Percentiles rank a stretch among this genome's conserved stretches.
phyloP scores from a whole-genome alignment of 1,140 invertebrate species.

The Papilio machaon region DNA sequence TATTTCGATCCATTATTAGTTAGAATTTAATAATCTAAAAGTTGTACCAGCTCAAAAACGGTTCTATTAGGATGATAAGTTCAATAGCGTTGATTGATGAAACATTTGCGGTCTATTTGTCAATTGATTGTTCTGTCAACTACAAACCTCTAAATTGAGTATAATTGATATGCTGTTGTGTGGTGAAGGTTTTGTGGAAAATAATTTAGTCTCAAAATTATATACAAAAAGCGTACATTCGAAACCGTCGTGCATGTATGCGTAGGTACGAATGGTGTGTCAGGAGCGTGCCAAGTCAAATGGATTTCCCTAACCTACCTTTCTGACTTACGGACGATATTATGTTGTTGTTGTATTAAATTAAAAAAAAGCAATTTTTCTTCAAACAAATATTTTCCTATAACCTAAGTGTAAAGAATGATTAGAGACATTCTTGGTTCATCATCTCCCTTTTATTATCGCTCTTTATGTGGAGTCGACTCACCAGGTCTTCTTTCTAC shows the following conservation, averaged over 20 bases:
- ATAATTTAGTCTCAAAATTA: not conserved
- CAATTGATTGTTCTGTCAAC: slow-evolving; percentile 14
- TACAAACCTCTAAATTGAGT: slow-evolving; percentile 4
- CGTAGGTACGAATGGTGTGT: too few relatives aligned
- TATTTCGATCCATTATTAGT: not conserved
- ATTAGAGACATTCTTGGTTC: too few relatives aligned
- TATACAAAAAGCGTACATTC: not conserved
- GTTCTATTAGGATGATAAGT: not conserved
- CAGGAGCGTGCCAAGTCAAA: too few relatives aligned
- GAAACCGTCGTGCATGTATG: too few relatives aligned
- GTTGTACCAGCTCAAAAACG: not conserved
- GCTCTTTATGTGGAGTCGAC: too few relatives aligned
- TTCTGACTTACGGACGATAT: too few relatives aligned
- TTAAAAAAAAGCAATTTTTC: not conserved
- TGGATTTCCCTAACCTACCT: too few relatives aligned
- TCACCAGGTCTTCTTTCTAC: too few relatives aligned
- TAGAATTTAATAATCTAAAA: not conserved
- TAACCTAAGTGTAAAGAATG: too few relatives aligned
- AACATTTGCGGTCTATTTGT: slow-evolving; percentile 19
- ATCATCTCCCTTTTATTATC: too few relatives aligned
- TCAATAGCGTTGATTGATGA: slow-evolving; percentile 1
- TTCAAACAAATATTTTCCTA: too few relatives aligned
- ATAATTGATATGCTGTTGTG: not conserved
- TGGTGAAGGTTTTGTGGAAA: not conserved
- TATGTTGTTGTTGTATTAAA: too few relatives aligned